These are phyloP conservation scores for Gibbula magus DNA, from an alignment of 2,888 invertebrate species.

Conservation along the genomic window DNA sequence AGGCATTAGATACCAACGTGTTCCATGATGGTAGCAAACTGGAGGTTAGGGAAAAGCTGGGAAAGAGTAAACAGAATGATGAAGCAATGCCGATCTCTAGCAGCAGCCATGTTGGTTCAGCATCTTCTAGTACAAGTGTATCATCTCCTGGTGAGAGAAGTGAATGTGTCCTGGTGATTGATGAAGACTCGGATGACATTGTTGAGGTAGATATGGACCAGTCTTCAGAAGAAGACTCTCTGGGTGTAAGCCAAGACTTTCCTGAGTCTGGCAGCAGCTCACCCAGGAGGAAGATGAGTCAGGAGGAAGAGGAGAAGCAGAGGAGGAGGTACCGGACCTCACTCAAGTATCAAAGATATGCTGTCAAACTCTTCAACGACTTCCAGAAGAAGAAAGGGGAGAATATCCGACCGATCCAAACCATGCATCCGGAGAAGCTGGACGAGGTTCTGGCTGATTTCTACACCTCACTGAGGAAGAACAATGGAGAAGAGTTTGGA, in stretches of 20 bases:
- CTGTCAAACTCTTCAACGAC: conserved; percentile 10
- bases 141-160: not conserved
- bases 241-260: not conserved
- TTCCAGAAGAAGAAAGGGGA: conserved; percentile 6
- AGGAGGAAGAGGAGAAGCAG: not conserved
- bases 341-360: conserved; percentile 3
- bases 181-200: conserved; percentile 6
- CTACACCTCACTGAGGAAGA: conserved; percentile 6
- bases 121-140: not conserved
- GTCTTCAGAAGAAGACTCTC: not conserved
- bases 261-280: not conserved
- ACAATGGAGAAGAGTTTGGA: conserved; percentile 20
- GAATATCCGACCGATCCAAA: not conserved
- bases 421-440: conserved; percentile 16
- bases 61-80: too few species aligned
- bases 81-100: not conserved
- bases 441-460: not conserved
- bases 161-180: not conserved
- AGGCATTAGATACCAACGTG: not conserved
- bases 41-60: not conserved
- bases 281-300: not conserved
- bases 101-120: not conserved
- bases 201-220: not conserved
- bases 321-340: not conserved
- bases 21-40: not conserved